Conservation (phyloP, 2,797 vertebrate genomes). For the Sebastes kiyomatsui region DNA sequence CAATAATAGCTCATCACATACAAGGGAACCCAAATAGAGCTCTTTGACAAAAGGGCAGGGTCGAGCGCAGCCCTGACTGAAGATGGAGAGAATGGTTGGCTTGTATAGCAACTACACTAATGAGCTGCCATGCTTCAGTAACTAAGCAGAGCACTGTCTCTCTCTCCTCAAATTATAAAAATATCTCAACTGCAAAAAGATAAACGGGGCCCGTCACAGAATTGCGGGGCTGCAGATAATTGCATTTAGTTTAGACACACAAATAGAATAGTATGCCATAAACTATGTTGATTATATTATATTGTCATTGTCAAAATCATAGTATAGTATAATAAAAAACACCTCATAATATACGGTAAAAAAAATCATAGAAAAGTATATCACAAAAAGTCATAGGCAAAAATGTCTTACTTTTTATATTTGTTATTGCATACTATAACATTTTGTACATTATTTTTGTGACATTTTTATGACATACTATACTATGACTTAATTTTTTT, state of each 20-base stretch:
- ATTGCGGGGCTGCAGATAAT: neutral
- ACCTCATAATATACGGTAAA: too few species aligned
- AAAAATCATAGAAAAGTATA: neutral
- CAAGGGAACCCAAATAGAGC: constrained; percentile 13
- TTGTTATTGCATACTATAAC: too few species aligned
- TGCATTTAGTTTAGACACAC: neutral
- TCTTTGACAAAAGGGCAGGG: neutral
- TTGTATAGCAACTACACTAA: constrained; percentile 14
- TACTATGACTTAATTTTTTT: too few species aligned
- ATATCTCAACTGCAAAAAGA: neutral
- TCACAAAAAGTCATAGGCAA: neutral
- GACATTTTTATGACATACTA: too few species aligned
- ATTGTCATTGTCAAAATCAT: neutral
- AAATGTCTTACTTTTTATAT: too few species aligned
- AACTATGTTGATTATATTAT: neutral
- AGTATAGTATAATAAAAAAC: too few species aligned
- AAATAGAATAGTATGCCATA: neutral
- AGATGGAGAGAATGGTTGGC: neutral
- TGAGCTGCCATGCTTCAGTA: constrained; percentile 23
- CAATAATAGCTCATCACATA: constrained; percentile 14
- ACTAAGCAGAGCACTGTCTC: neutral
- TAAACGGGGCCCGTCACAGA: neutral
- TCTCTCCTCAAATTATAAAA: neutral
- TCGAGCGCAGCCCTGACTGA: neutral
- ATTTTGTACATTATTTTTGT: too few species aligned